These are phyloP conservation scores for Pimpla rufipes DNA, from an alignment of 2,888 invertebrate species.

Conservation along the genomic window DNA sequence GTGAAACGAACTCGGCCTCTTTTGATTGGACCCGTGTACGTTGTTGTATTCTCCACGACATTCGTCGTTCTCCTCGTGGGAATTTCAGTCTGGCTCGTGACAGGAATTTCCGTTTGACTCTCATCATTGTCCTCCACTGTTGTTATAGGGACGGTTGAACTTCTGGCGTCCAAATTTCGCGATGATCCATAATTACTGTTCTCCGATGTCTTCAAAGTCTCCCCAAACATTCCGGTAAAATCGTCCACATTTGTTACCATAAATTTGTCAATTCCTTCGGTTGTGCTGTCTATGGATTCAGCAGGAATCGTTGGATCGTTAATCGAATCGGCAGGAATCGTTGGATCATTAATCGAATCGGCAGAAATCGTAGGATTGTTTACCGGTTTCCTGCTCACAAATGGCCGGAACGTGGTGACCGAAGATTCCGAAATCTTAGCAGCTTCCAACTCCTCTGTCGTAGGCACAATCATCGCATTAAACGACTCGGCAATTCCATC, in stretches of 20 bases:
- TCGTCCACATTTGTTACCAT: neutral
- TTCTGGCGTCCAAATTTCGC: neutral
- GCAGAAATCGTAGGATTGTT: slow-evolving; percentile 15
- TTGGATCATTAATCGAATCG: slow-evolving; percentile 23
- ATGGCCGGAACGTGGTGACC: slow-evolving; percentile 48
- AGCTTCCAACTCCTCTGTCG: neutral
- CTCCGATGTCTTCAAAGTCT: slow-evolving; percentile 42
- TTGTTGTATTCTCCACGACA: slow-evolving; percentile 8
- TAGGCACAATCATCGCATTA: slow-evolving; percentile 4
- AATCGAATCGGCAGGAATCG: slow-evolving; percentile 6
- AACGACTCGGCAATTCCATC: slow-evolving; percentile 32
- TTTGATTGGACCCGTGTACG: neutral
- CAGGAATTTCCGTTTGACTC: slow-evolving; percentile 23
- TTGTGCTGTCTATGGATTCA: neutral
- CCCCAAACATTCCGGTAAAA: neutral
- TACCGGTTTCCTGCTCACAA: neutral
- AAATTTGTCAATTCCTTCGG: neutral
- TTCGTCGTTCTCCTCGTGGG: slow-evolving; percentile 15
- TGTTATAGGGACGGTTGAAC: neutral
- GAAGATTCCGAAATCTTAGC: neutral
- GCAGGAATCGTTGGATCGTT: slow-evolving; percentile 12
- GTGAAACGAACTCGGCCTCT: slow-evolving; percentile 59
- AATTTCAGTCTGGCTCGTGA: slow-evolving; percentile 9
- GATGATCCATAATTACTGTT: slow-evolving; percentile 19
- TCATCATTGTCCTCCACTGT: neutral